Base-by-base conservation (phyloP, 1,140 invertebrate genomes). In the Magallana gigas region DNA sequence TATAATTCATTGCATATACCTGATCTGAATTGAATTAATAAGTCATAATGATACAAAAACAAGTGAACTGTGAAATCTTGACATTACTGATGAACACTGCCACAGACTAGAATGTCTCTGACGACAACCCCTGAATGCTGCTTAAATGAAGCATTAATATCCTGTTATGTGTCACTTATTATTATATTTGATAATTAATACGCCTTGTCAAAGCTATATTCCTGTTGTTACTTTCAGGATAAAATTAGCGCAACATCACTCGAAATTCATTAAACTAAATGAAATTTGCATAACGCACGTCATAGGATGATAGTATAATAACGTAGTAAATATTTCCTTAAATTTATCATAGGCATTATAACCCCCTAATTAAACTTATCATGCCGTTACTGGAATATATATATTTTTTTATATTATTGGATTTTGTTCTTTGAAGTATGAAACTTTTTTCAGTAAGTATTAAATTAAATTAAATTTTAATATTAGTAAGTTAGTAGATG, bases 1-100 rank as follows among this genome's bases (percentile, higher is more conserved):
- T 29, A 76, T 76, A 29, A 76, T 76, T 29, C 68, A 76, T 23
- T 12, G 7, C 14, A 29, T 8, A 76, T 76, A 36, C 68, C 68
- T 76, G 68, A 76, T 76, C 36, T 76, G 68, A 76, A 76, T 76
- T 76, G 23, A 71, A 76, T 76, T 76, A 76, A 29, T 76, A 76
- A 29, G 36, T 76, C 68, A 76, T 29, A 76, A 29, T 23, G 12
- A 23, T 18, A 23, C 68, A 76, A 23, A 23, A 68, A 68, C 23
- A 76, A 76, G 68, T 76, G 68, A 76, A 11, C 18, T 76, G 68
- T 76, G 68, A 29, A 36, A 76, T 36, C 36, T 12, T 76, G 68
- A 29, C 68, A 76, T 29, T 48, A 76, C 68, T 76, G 68, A 12
- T 76, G 14, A 76, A 12, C 23, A 76, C 29, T 76, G 23, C 23